Conservation (phyloP, 2,113 vertebrate species). For the Sphyrna mokarran region DNA sequence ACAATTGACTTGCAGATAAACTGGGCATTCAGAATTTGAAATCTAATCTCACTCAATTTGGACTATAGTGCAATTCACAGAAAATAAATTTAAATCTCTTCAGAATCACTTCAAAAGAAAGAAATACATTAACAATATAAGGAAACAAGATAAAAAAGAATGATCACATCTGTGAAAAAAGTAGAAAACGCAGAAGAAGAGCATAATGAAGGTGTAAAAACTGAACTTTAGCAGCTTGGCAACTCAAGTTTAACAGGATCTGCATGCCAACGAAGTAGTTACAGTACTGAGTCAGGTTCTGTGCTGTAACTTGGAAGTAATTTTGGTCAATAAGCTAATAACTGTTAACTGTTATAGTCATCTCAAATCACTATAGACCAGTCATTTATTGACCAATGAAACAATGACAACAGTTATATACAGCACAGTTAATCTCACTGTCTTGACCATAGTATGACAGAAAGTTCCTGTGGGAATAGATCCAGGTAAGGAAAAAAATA, state of each 20-base stretch:
- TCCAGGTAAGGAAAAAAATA: not conserved
- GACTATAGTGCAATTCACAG: not conserved
- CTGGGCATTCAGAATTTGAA: not conserved
- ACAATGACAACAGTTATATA: not conserved
- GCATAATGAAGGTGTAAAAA: not conserved
- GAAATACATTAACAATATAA: not conserved
- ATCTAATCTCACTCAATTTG: not conserved
- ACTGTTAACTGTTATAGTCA: not conserved
- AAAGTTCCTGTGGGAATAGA: not conserved
- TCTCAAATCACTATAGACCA: not conserved
- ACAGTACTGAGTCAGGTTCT: not conserved
- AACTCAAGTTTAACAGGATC: not conserved
- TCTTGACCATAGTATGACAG: not conserved
- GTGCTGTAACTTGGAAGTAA: conserved; percentile 6
- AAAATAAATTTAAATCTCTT: not conserved
- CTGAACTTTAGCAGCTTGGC: not conserved
- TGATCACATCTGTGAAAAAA: not conserved
- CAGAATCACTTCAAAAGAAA: not conserved
- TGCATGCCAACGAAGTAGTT: not conserved
- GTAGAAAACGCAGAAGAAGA: not conserved
- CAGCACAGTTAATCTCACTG: not conserved
- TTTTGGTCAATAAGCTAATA: conserved; percentile 23
- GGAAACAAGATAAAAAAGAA: not conserved
- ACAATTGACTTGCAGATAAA: not conserved
- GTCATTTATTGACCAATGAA: not conserved